Base-by-base conservation (phyloP, 1,140 invertebrate genomes). In the Luehdorfia chinensis region DNA sequence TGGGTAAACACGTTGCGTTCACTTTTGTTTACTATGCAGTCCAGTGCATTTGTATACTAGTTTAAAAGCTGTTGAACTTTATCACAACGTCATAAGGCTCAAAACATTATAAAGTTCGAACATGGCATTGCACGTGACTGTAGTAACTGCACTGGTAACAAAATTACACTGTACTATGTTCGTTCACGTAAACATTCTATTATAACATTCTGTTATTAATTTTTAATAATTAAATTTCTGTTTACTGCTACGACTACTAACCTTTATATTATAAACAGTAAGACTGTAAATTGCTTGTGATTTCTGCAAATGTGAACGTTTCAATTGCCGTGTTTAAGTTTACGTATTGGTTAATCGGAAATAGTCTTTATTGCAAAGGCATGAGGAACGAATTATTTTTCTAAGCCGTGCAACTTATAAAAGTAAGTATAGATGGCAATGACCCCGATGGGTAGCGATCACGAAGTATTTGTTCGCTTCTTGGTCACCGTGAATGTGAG, bases 361-460 rank as follows among this genome's bases (percentile, higher is more conserved):
- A 14, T 39, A 19, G 2, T 9, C 18, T 39, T 39, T 39, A 39
- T 27, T 0, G 1, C 5, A 25, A 13, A 1, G 7, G 6, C 6
- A 3, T 39, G 25, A 39, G 21, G 12, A 4, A 23, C 14, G 14
- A 39, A 23, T 27, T 6, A 8, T 6, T 27, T 27, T 27, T 27
- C 9, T 8, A 8, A 7, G 6, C 1, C 9, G 23, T 7, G 9
- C 23, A 7, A 27, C 7, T 8, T 27, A 27, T 21, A 21, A 9
- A 2, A 4, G 25, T 28, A 28, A 9, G 8, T 12, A 19, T 19
- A 5, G 21, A 21, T 41, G 37, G 21, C 37, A 41, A 21, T 41
- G 37, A 41, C 37, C 37, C 37, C 37, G 37, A 41, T 41, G 37
- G 19, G 37, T 21, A 41, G 37, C 37, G 37, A 41, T 41, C 37